Conservation (phyloP, 2,888 invertebrate genomes). For the Phlogophora meticulosa region DNA sequence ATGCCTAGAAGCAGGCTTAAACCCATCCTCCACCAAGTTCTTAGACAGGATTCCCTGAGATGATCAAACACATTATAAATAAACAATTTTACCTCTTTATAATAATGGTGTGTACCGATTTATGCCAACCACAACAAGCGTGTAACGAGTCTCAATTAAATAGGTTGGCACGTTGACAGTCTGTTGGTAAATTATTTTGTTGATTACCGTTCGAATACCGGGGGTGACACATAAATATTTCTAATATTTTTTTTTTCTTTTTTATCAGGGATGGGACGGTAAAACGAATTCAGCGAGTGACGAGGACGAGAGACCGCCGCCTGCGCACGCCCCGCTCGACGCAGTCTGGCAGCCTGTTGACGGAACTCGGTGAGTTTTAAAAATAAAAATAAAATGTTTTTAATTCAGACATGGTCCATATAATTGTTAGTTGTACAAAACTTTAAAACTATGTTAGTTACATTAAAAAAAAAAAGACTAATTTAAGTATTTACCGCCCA, state of each 20-base stretch:
- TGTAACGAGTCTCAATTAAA: too few species aligned
- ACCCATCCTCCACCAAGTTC: constrained; percentile 4
- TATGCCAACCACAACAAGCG: too few species aligned
- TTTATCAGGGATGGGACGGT: constrained; percentile 83
- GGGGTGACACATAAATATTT: background rate
- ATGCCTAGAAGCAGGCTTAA: constrained; percentile 7
- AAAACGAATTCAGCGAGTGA: constrained; percentile 78
- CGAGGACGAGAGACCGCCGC: constrained; percentile 89
- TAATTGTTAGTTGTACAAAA: too few species aligned
- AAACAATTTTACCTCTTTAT: too few species aligned
- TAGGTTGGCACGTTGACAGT: background rate
- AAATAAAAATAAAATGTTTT: too few species aligned
- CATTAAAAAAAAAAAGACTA: too few species aligned
- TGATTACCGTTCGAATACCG: too few species aligned
- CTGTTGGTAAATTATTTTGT: too few species aligned
- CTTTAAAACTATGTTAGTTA: too few species aligned
- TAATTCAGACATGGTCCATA: too few species aligned
- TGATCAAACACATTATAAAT: background rate
- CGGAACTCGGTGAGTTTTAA: constrained; percentile 92
- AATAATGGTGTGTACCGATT: too few species aligned
- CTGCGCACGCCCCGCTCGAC: constrained; percentile 93
- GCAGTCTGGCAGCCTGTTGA: constrained; percentile 95
- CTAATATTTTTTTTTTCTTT: constrained; percentile 29
- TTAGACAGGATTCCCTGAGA: background rate
- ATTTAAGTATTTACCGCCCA: too few species aligned